Conservation (phyloP, 2,888 invertebrate species). For the Xestoiulus laeticollis region DNA sequence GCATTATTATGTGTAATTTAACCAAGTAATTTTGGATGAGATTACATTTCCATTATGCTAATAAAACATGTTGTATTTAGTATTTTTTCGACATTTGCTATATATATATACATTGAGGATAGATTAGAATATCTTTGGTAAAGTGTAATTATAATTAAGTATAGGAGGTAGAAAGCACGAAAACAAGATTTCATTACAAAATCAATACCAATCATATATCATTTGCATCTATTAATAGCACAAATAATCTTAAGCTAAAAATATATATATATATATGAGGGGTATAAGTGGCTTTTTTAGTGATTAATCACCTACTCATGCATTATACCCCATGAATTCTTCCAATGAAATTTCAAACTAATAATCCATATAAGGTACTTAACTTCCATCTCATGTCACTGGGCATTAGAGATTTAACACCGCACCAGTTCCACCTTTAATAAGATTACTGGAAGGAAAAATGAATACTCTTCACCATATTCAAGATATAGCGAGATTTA, state of each 20-base stretch:
- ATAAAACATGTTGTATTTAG: no score
- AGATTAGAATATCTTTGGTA: no score
- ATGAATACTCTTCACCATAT: background rate
- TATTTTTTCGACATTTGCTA: no score
- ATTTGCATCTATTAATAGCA: background rate
- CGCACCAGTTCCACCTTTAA: background rate
- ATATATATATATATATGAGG: background rate
- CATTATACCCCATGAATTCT: background rate
- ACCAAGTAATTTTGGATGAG: no score
- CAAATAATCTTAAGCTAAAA: background rate
- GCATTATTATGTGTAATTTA: no score
- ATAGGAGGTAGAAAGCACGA: no score
- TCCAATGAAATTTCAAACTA: background rate
- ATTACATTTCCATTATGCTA: no score
- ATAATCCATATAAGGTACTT: conserved; percentile 14
- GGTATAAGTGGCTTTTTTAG: background rate
- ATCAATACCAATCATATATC: background rate
- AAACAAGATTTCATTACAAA: no score
- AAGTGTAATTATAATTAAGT: no score
- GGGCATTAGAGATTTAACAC: conserved; percentile 10
- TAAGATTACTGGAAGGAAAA: background rate
- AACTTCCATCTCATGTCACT: conserved; percentile 41
- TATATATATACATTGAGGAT: no score
- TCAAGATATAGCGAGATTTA: background rate
- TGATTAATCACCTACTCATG: background rate